Evolutionary conservation across 2,113 vertebrate species (phyloP), one percentile per base, ranked within the genome.

Genomic region (Pteruthius melanotis): DNA sequence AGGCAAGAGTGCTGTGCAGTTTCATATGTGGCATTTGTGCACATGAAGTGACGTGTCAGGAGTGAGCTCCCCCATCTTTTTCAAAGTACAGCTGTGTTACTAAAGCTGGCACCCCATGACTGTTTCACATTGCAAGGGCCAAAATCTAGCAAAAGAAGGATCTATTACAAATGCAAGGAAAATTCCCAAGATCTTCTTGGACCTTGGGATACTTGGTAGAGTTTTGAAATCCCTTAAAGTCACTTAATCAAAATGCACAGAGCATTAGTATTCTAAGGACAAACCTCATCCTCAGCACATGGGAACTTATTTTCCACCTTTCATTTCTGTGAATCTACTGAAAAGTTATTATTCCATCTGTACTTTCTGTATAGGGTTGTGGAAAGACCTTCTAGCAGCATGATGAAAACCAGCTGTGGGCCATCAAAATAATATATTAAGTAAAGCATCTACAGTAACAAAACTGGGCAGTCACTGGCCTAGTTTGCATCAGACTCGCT

Each of bases 331-430:
- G 60, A 75, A 54, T 91, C 78, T 88, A 80, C 84, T 96, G 89
- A 88, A 91, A 95, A 97, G 88, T 65, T 80, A 93, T 94, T 94
- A 92, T 94, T 92, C 72, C 76, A 63, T 91, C 53, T 89, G 54
- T 81, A 56, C 82, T 94, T 95, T 91, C 49, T 82, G 18, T 94
- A 49, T 77, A 84, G 39, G 33, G 23, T 27, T 88, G 50, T 95
- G 94, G 94, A 97, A 96, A 96, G 57, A 88, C 50, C 78, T 93
- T 93, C 45, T 76, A 86, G 69, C 17, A 90, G 24, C 1, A 3
- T 88, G 89, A 97, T 96, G 87, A 88, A 92, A 95, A 97, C 33
- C 97, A 97, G 53, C 80, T 90, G 91, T 31, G 21, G 31, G 7
- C 31, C 86, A 91, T 95, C 87, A 88, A 72, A 95, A 83, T 76